Evolutionary conservation across 2,888 invertebrate genomes (phyloP).

Genomic region (Chydorus sphaericus): DNA sequence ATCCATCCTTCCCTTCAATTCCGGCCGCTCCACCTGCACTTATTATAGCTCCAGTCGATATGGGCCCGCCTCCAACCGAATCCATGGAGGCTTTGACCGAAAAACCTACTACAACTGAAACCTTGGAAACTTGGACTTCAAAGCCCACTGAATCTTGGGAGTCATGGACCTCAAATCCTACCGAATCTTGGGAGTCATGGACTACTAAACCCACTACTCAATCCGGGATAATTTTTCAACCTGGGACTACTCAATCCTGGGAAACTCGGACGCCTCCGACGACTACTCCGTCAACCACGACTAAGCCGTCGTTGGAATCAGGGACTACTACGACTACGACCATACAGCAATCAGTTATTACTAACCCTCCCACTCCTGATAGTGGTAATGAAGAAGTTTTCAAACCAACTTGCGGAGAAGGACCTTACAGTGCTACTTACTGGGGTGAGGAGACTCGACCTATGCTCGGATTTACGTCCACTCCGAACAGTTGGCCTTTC

Average conservation of each 20-base stretch:
- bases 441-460: constrained; percentile 67
- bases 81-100: too few relatives aligned
- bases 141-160: background rate
- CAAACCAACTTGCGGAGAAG: constrained; percentile 15
- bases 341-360: too few relatives aligned
- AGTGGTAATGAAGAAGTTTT: background rate
- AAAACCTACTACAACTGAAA: too few relatives aligned
- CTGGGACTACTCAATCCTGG: too few relatives aligned
- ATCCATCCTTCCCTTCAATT: too few relatives aligned
- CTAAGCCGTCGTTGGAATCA: background rate
- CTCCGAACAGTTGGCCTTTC: constrained; percentile 72
- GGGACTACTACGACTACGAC: constrained; percentile 12
- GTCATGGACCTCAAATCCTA: background rate
- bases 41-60: too few relatives aligned
- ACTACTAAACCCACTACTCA: background rate
- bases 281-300: background rate
- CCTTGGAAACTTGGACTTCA: background rate
- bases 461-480: constrained; percentile 68
- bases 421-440: constrained; percentile 36
- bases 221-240: too few relatives aligned
- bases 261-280: constrained; percentile 5
- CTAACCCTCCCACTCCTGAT: constrained; percentile 5
- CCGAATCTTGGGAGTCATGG: background rate
- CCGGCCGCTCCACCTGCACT: too few relatives aligned
- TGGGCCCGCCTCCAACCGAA: too few relatives aligned